Evolutionary conservation across 1,140 invertebrate genomes (phyloP), one percentile per base, ranked within the genome.

Genomic region (Ostrea denselamellosa): DNA sequence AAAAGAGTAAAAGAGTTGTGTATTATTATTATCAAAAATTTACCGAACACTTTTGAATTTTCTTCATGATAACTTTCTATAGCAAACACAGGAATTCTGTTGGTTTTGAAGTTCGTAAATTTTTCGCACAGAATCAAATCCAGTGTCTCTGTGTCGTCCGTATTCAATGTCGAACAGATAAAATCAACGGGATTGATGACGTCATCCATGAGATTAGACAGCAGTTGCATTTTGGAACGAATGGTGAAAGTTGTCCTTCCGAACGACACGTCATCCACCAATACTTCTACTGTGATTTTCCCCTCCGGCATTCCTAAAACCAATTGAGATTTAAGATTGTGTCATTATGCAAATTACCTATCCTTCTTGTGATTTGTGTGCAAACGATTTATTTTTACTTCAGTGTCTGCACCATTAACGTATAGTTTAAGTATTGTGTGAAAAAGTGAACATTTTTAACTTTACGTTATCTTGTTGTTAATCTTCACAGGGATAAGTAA

Each of bases 171-270:
- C 9, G 22, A 28, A 28, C 68, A 77, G 25, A 77, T 25, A 14
- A 77, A 77, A 28, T 77, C 68, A 12, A 77, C 25, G 25, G 68
- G 68, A 25, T 34, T 77, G 9, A 77, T 77, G 68, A 77, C 68
- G 68, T 77, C 68, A 77, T 77, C 68, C 25, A 77, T 10, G 14
- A 77, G 22, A 28, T 77, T 25, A 28, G 68, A 77, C 22, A 77
- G 68, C 25, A 77, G 28, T 28, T 77, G 68, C 68, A 77, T 77
- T 77, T 77, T 77, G 9, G 68, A 25, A 14, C 68, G 22, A 77
- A 77, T 77, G 9, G 5, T 14, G 28, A 77, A 34, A 8, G 22
- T 34, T 10, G 68, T 28, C 25, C 28, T 77, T 17, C 68, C 68
- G 9, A 77, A 10, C 2, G 68, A 77, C 28, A 14, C 14, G 14